phyloP scores from a whole-genome alignment of 2,888 invertebrate species.

The Drosophila peninsularis region DNA sequence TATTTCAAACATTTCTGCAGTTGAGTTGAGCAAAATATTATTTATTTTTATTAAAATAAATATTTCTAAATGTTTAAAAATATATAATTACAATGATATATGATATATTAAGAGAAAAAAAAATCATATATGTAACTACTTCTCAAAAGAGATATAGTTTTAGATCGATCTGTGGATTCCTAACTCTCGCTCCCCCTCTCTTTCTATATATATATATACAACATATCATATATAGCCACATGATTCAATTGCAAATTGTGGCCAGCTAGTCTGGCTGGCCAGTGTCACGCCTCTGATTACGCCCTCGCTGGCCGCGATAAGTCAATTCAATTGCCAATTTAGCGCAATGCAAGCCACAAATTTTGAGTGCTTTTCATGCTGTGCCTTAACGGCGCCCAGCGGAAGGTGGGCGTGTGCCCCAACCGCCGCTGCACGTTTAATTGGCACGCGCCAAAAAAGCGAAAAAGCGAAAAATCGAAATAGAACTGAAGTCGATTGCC shows the following conservation, averaged over 20 bases:
- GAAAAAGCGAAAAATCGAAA: not conserved
- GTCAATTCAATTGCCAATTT: slow-evolving; percentile 22
- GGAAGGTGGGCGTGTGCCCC: slow-evolving; percentile 46
- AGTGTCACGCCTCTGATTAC: slow-evolving; percentile 29
- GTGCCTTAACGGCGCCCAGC: slow-evolving; percentile 7
- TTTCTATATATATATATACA: not conserved
- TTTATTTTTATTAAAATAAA: too few species aligned
- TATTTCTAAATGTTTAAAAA: too few species aligned
- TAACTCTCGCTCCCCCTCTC: not conserved
- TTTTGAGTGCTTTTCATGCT: slow-evolving; percentile 16
- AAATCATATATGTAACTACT: too few species aligned
- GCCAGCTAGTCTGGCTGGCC: not conserved
- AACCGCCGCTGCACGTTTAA: slow-evolving; percentile 56
- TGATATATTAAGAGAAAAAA: too few species aligned
- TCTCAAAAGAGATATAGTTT: too few species aligned
- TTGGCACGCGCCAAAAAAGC: slow-evolving; percentile 73
- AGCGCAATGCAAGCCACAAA: slow-evolving; percentile 19
- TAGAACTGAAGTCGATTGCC: slow-evolving; percentile 23
- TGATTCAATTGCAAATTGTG: slow-evolving; percentile 11
- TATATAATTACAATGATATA: too few species aligned
- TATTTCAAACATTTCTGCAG: too few species aligned
- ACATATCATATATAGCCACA: not conserved
- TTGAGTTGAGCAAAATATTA: too few species aligned
- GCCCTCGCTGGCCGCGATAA: slow-evolving; percentile 5
- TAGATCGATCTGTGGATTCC: too few species aligned